A percentile compares a stretch with the other conserved stretches of the same genome.
phyloP scores from a whole-genome alignment of 2,888 invertebrate species.

The Amorpha juglandis region DNA sequence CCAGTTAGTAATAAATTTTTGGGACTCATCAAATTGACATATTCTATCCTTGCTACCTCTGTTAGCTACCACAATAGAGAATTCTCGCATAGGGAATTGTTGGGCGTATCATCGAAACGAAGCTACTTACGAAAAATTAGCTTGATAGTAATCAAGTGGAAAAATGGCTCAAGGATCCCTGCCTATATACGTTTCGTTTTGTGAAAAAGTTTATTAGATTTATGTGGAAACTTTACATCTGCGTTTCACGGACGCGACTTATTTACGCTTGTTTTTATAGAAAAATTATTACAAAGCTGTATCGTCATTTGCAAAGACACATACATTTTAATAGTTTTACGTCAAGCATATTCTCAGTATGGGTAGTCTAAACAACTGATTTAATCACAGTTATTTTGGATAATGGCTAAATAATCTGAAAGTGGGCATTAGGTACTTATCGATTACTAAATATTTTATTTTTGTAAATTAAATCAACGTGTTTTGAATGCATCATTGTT shows the following conservation, averaged over 20 bases:
- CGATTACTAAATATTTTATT: conserved; percentile 9
- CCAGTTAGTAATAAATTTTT: too few relatives aligned
- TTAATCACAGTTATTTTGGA: neutral
- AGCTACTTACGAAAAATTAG: too few relatives aligned
- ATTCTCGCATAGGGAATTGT: too few relatives aligned
- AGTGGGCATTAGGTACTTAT: neutral
- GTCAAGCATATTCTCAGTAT: conserved; percentile 13
- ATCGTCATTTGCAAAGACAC: conserved; percentile 23
- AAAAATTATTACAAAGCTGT: conserved; percentile 9
- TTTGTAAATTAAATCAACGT: conserved; percentile 5
- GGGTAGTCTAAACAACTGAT: conserved; percentile 4
- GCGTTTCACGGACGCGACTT: conserved; percentile 36
- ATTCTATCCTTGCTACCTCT: too few relatives aligned
- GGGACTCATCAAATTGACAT: too few relatives aligned
- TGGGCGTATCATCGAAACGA: too few relatives aligned
- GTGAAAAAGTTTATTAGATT: conserved; percentile 39
- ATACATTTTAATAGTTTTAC: conserved; percentile 8
- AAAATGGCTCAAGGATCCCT: too few relatives aligned
- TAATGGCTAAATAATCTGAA: neutral
- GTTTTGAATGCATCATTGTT: conserved; percentile 4
- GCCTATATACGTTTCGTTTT: conserved; percentile 37
- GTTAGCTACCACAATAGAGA: too few relatives aligned
- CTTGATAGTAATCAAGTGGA: too few relatives aligned
- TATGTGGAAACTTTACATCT: conserved; percentile 47
- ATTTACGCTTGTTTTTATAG: conserved; percentile 18